Conservation (phyloP, 2,113 vertebrate species). For the Pithys albifrons region DNA sequence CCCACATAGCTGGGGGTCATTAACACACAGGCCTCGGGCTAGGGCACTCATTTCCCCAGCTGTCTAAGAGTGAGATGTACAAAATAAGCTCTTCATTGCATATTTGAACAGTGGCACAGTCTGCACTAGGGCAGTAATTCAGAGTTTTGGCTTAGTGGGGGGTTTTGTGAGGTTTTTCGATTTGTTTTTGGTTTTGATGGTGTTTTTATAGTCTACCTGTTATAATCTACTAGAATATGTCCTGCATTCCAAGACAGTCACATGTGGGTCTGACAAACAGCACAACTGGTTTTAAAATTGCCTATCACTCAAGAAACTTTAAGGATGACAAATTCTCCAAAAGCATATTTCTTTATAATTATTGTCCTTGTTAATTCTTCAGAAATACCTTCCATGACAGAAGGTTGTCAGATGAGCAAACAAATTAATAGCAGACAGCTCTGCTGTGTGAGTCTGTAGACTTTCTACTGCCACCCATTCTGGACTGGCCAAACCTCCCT, state of each 20-base stretch:
- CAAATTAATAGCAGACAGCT: background rate
- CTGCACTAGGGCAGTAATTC: background rate
- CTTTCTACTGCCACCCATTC: background rate
- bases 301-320: background rate
- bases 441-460: background rate
- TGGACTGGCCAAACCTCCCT: background rate
- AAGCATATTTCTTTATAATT: background rate
- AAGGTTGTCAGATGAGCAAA: background rate
- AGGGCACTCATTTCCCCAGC: slow-evolving; percentile 12
- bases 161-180: too few relatives aligned
- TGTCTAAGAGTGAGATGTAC: background rate
- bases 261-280: background rate
- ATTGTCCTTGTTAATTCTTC: background rate
- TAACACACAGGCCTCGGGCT: slow-evolving; percentile 16
- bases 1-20: slow-evolving; percentile 36
- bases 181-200: background rate
- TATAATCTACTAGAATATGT: background rate
- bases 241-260: background rate
- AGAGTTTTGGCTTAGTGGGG: background rate
- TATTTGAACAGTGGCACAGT: background rate
- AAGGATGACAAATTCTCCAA: background rate
- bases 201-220: background rate
- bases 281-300: background rate
- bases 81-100: background rate
- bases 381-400: background rate